These are phyloP conservation scores for Perithous albicinctus DNA, from an alignment of 2,888 invertebrate genomes.

Conservation along the genomic window DNA sequence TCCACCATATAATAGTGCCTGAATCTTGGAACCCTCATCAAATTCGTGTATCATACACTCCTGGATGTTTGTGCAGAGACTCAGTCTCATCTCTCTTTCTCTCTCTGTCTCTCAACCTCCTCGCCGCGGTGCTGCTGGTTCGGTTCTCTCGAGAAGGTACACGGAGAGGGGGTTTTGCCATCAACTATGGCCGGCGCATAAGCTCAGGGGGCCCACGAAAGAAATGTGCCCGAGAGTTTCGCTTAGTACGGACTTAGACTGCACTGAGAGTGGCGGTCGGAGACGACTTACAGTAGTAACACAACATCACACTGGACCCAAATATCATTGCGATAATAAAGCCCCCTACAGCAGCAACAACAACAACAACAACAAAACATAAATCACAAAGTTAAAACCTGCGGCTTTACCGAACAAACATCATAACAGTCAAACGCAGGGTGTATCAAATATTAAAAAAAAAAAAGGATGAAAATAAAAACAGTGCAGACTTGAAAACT, in stretches of 20 bases:
- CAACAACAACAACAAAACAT: background rate
- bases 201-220: conserved; percentile 81
- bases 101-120: too few relatives aligned
- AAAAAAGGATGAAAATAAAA: background rate
- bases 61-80: conserved; percentile 77
- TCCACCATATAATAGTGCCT: too few relatives aligned
- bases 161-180: conserved; percentile 72
- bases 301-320: conserved; percentile 36
- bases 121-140: conserved; percentile 23
- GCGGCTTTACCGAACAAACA: too few relatives aligned
- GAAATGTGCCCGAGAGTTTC: conserved; percentile 82
- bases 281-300: conserved; percentile 56
- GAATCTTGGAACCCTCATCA: too few relatives aligned
- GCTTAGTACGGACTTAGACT: conserved; percentile 83
- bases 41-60: conserved; percentile 68
- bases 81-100: conserved; percentile 57
- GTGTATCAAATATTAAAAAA: background rate
- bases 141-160: conserved; percentile 45
- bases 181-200: conserved; percentile 83
- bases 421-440: too few relatives aligned
- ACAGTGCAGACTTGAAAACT: background rate
- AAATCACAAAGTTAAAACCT: too few relatives aligned
- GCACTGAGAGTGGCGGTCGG: conserved; percentile 81
- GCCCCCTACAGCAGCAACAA: background rate
- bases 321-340: conserved; percentile 10